Conservation (phyloP, 2,797 vertebrate species). For the Cirrhinus mrigala region DNA sequence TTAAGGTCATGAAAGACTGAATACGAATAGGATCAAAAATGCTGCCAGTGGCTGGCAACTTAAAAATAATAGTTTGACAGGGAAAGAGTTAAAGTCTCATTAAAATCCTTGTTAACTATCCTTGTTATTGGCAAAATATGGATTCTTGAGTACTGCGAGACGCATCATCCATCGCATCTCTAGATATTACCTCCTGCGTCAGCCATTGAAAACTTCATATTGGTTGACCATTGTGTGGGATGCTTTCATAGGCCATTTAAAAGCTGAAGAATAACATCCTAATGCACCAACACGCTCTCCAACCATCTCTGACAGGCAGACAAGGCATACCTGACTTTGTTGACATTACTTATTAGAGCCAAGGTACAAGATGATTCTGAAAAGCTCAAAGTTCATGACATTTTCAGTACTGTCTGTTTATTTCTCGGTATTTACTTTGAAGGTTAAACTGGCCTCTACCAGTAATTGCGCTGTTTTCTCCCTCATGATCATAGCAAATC, state of each 20-base stretch:
- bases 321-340: constrained; percentile 56
- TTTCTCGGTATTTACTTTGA: constrained; percentile 79
- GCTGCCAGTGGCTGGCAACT: background rate
- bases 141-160: constrained; percentile 11
- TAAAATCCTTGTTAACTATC: background rate
- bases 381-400: constrained; percentile 82
- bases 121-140: background rate
- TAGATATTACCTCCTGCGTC: background rate
- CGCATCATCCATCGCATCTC: background rate
- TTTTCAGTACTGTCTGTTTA: constrained; percentile 74
- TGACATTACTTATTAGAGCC: constrained; percentile 70
- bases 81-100: background rate
- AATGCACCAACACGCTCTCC: constrained; percentile 11
- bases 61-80: background rate
- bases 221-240: background rate
- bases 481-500: constrained; percentile 61
- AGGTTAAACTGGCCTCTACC: constrained; percentile 77
- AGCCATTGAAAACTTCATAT: background rate
- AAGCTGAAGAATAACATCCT: constrained; percentile 2
- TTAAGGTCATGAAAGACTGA: background rate
- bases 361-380: constrained; percentile 69
- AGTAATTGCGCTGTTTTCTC: constrained; percentile 67
- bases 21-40: background rate
- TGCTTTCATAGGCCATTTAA: background rate
- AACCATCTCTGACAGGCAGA: background rate